A percentile compares a stretch with the other conserved stretches of the same genome.
These are phyloP conservation scores for Hyles euphorbiae DNA, from an alignment of 1,140 invertebrate genomes.

Conservation along the genomic window DNA sequence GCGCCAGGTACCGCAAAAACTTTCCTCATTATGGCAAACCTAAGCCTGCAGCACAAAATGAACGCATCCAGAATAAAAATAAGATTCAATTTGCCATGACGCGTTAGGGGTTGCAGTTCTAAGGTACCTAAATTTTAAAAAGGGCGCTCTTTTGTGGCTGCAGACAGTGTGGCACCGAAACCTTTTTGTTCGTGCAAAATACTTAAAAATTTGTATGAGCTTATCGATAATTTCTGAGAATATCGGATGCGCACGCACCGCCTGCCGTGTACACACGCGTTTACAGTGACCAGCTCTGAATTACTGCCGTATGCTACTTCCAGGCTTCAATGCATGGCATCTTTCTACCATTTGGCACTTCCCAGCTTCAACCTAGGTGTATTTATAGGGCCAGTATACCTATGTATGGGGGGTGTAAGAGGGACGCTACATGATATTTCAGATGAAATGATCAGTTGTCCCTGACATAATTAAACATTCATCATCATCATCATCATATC, in stretches of 20 bases:
- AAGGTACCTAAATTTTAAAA: slow-evolving; percentile 56
- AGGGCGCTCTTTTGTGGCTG: slow-evolving; percentile 57
- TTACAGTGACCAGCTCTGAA: neutral
- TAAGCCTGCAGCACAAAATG: slow-evolving; percentile 25
- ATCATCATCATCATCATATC: too few relatives aligned
- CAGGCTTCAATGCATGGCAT: too few relatives aligned
- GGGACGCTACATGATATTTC: too few relatives aligned
- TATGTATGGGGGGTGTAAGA: too few relatives aligned
- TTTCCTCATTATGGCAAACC: slow-evolving; percentile 48
- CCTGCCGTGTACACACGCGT: neutral
- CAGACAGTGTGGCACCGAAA: slow-evolving; percentile 69
- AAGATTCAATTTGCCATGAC: slow-evolving; percentile 37
- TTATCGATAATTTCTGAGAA: slow-evolving; percentile 54
- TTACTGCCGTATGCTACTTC: too few relatives aligned
- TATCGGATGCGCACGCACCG: slow-evolving; percentile 28
- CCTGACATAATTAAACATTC: too few relatives aligned
- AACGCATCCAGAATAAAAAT: slow-evolving; percentile 27
- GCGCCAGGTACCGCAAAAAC: slow-evolving; percentile 48
- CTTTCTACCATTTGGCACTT: too few relatives aligned
- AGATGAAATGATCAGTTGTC: too few relatives aligned
- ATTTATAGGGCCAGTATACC: too few relatives aligned
- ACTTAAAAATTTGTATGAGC: slow-evolving; percentile 40
- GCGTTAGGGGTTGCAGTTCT: slow-evolving; percentile 51
- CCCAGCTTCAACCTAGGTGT: too few relatives aligned
- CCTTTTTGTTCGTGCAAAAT: slow-evolving; percentile 56